phyloP scores from a whole-genome alignment of 2,888 invertebrate genomes.

The Andrena praecox region DNA sequence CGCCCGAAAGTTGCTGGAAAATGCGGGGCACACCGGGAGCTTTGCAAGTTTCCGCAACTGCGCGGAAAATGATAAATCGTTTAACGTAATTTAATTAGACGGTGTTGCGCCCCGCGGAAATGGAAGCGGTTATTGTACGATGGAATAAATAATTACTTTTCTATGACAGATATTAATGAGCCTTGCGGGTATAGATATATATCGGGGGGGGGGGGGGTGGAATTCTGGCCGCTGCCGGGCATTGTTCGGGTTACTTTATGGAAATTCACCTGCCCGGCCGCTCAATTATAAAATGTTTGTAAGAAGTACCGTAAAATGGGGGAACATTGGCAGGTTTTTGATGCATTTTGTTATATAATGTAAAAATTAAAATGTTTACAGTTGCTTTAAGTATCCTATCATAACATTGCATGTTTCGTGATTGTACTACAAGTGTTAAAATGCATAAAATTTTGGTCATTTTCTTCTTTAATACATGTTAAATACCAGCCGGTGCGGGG shows the following conservation, averaged over 20 bases:
- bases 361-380: too few species aligned
- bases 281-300: neutral
- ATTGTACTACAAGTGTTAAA: too few species aligned
- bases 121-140: constrained; percentile 51
- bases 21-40: constrained; percentile 21
- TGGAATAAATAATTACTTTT: constrained; percentile 64
- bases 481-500: too few species aligned
- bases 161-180: constrained; percentile 63
- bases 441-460: too few species aligned
- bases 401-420: too few species aligned
- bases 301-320: neutral
- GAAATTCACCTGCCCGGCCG: neutral
- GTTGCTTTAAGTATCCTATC: too few species aligned
- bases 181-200: constrained; percentile 27
- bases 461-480: too few species aligned
- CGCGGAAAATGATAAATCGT: constrained; percentile 60
- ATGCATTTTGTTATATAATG: too few species aligned
- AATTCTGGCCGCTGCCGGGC: constrained; percentile 20
- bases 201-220: constrained; percentile 38
- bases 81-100: constrained; percentile 64
- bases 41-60: constrained; percentile 45
- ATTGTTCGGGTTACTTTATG: neutral
- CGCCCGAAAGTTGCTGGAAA: constrained; percentile 42
- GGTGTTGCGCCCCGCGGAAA: constrained; percentile 40
- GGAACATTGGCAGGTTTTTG: too few species aligned